These are phyloP conservation scores for Sporophila hypoxantha DNA, from an alignment of 2,113 vertebrate genomes.

Conservation along the genomic window DNA sequence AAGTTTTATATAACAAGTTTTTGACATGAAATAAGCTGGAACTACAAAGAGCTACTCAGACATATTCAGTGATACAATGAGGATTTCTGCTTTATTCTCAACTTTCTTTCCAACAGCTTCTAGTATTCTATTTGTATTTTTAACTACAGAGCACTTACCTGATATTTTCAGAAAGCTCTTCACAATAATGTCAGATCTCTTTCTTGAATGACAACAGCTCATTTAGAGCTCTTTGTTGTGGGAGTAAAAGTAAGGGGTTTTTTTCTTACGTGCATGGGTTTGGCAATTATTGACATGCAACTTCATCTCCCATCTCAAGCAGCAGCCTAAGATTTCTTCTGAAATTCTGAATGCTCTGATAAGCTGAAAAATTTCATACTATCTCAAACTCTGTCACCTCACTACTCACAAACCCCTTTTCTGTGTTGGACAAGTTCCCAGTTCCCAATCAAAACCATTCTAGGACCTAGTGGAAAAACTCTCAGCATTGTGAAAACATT, in stretches of 20 bases:
- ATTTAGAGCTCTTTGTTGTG: not conserved
- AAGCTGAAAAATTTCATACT: not conserved
- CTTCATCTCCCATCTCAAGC: not conserved
- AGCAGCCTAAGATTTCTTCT: not conserved
- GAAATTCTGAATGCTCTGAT: not conserved
- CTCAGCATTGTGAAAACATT: not conserved
- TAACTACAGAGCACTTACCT: not conserved
- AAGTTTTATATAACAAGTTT: not conserved
- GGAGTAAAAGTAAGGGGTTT: not conserved
- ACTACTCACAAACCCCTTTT: not conserved
- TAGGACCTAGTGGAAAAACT: not conserved
- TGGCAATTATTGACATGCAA: not conserved
- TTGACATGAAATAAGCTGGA: not conserved
- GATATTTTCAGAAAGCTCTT: not conserved
- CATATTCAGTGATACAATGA: not conserved
- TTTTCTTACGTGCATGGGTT: not conserved
- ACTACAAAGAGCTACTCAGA: not conserved
- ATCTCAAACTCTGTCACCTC: not conserved
- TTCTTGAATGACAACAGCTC: not conserved
- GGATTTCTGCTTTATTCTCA: not conserved
- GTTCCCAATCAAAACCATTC: not conserved
- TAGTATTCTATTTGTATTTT: not conserved
- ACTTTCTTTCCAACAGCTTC: not conserved
- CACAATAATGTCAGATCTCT: not conserved
- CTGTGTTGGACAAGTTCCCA: not conserved